These are phyloP conservation scores for Microhierax caerulescens DNA, from an alignment of 2,797 vertebrate species.

Conservation along the genomic window DNA sequence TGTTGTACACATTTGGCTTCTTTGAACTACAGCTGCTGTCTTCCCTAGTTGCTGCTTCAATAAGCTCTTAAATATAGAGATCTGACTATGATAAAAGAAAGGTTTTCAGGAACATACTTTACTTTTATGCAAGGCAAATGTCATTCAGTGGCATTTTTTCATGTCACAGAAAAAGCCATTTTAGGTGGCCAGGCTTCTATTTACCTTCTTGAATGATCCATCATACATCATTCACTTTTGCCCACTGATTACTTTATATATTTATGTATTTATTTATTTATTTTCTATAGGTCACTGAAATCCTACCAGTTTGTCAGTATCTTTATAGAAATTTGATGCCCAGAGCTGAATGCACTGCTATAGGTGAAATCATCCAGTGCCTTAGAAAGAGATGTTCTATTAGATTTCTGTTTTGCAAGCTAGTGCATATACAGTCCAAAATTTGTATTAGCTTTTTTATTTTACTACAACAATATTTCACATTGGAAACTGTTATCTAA, in stretches of 20 bases:
- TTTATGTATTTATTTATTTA: neutral
- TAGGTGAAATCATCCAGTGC: neutral
- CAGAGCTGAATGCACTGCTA: neutral
- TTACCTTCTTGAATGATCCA: neutral
- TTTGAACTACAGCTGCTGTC: neutral
- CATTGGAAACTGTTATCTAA: neutral
- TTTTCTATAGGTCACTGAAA: neutral
- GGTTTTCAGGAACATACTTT: neutral
- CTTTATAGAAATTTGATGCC: neutral
- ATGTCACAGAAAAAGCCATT: neutral
- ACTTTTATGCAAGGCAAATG: neutral
- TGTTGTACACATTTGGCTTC: neutral
- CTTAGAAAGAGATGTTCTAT: neutral
- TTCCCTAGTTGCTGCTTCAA: neutral
- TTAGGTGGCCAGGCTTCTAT: neutral
- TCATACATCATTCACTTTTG: neutral
- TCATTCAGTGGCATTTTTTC: neutral
- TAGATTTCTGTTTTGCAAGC: neutral
- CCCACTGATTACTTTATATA: fast-evolving
- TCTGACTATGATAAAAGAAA: neutral
- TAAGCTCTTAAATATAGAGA: neutral
- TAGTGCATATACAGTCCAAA: neutral
- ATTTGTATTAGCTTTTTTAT: neutral
- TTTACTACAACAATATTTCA: neutral
- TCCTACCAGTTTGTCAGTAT: neutral